These are phyloP conservation scores for Camelus dromedarius DNA, from an alignment of 2,113 vertebrate genomes.

Conservation along the genomic window DNA sequence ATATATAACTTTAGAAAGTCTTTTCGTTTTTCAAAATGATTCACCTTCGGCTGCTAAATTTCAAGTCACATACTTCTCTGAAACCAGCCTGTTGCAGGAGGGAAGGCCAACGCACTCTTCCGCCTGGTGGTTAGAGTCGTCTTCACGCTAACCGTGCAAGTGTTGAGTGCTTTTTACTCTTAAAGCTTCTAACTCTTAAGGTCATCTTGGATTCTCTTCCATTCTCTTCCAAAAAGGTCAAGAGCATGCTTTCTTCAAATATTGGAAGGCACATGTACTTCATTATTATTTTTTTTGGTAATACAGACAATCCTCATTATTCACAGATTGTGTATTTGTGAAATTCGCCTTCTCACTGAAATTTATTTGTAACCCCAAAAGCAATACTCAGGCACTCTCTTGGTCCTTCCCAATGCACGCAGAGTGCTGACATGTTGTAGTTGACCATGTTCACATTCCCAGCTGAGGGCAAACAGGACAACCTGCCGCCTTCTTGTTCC, in stretches of 20 bases:
- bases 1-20: not conserved
- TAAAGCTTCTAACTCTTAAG: not conserved
- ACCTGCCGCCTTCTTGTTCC: not conserved
- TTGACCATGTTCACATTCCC: not conserved
- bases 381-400: not conserved
- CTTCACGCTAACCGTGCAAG: not conserved
- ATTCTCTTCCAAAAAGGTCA: not conserved
- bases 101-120: not conserved
- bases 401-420: not conserved
- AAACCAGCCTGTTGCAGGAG: not conserved
- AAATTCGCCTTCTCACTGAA: not conserved
- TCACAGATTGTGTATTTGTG: not conserved
- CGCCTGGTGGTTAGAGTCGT: not conserved
- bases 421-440: not conserved
- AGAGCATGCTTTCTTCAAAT: not conserved
- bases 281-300: not conserved
- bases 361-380: not conserved
- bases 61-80: not conserved
- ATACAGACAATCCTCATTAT: not conserved
- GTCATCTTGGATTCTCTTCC: not conserved
- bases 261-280: not conserved
- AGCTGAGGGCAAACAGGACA: not conserved
- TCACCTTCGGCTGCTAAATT: not conserved
- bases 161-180: not conserved
- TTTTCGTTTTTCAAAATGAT: constrained; percentile 27